Evolutionary conservation across 2,888 invertebrate species (phyloP).

Genomic region (Pheosia gnoma): DNA sequence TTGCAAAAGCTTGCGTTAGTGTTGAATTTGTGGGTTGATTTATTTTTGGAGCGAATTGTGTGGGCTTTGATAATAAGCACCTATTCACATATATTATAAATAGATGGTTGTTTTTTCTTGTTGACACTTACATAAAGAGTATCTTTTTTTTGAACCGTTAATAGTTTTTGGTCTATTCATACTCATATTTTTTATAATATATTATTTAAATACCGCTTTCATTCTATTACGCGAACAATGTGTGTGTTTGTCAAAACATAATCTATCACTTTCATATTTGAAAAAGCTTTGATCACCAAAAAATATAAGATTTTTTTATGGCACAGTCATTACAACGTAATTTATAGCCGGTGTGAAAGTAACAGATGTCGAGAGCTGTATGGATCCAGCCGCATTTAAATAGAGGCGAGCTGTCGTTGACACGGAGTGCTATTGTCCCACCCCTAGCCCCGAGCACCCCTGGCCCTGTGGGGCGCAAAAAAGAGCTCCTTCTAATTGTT

Average conservation of each 20-base stretch:
- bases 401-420: constrained; percentile 68
- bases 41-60: not conserved
- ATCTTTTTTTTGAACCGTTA: too few relatives aligned
- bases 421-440: constrained; percentile 74
- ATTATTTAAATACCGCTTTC: too few relatives aligned
- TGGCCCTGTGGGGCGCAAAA: constrained; percentile 57
- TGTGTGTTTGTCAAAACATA: not conserved
- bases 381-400: constrained; percentile 63
- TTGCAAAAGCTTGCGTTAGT: constrained; percentile 8
- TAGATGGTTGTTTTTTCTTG: not conserved
- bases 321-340: constrained; percentile 49
- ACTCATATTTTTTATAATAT: too few relatives aligned
- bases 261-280: not conserved
- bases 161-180: too few relatives aligned
- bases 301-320: constrained; percentile 30
- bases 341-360: constrained; percentile 63
- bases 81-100: not conserved
- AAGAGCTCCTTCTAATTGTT: constrained; percentile 79
- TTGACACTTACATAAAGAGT: too few relatives aligned
- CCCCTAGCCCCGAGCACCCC: constrained; percentile 48
- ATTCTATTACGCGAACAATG: too few relatives aligned
- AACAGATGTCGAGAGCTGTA: constrained; percentile 72
- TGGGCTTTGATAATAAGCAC: not conserved
- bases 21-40: constrained; percentile 7
- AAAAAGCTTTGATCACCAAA: not conserved